These are phyloP conservation scores for Seladonia tumulorum DNA, from an alignment of 2,888 invertebrate species.

Conservation along the genomic window DNA sequence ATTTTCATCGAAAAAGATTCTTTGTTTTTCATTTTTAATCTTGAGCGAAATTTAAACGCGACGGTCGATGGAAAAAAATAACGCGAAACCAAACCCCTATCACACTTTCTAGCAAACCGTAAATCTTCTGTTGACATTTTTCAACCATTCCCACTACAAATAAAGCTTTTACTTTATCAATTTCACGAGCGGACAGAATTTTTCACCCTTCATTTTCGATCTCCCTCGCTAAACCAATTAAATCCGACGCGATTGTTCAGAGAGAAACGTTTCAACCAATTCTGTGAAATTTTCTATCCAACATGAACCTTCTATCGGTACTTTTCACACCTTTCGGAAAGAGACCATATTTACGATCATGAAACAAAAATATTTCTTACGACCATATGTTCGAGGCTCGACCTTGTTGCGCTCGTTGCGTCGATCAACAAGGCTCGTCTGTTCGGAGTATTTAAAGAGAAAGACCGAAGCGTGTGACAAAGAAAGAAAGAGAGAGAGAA, in stretches of 20 bases:
- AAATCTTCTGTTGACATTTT: not conserved
- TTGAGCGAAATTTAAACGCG: too few relatives aligned
- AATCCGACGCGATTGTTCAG: too few relatives aligned
- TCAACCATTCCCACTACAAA: not conserved
- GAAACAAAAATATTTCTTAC: not conserved
- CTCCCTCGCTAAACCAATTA: too few relatives aligned
- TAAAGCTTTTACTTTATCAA: not conserved
- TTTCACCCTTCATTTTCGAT: not conserved
- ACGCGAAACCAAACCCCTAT: not conserved
- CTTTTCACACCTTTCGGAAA: not conserved
- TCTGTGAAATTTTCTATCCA: too few relatives aligned
- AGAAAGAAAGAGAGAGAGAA: constrained; percentile 2
- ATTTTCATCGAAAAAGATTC: not conserved
- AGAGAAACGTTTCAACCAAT: too few relatives aligned
- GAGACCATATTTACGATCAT: not conserved
- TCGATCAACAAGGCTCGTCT: constrained; percentile 9
- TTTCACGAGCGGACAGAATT: not conserved
- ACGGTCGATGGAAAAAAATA: not conserved
- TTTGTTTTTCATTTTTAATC: not conserved
- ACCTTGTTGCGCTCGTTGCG: constrained; percentile 37
- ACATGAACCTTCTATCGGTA: too few relatives aligned
- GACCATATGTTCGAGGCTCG: constrained; percentile 5
- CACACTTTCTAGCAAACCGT: not conserved
- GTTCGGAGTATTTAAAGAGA: constrained; percentile 29
- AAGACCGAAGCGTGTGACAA: not conserved